Evolutionary conservation across 2,113 vertebrate genomes (phyloP).

Genomic region (Triplophysa rosa): DNA sequence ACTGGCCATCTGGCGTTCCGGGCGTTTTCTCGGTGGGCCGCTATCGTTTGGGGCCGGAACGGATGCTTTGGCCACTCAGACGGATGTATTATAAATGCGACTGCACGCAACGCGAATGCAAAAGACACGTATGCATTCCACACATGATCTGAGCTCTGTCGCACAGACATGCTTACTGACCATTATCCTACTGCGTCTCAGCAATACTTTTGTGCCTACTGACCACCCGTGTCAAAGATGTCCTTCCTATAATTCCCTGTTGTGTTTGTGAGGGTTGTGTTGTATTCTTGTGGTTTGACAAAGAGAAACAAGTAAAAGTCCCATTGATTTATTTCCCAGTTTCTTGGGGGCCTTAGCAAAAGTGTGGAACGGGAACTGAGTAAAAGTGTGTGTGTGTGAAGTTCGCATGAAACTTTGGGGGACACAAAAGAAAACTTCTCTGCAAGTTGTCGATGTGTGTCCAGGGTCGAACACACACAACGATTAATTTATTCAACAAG

Average conservation of each 20-base stretch:
- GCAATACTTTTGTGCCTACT: not conserved
- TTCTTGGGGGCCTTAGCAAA: not conserved
- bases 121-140: no score
- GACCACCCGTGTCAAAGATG: slow-evolving; percentile 13
- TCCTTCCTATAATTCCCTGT: not conserved
- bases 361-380: not conserved
- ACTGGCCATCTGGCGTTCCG: no score
- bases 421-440: slow-evolving; percentile 4
- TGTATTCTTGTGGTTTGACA: not conserved
- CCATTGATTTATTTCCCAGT: not conserved
- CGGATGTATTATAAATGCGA: no score
- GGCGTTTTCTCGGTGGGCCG: no score
- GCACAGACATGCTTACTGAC: not conserved
- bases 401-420: not conserved
- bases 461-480: slow-evolving; percentile 5
- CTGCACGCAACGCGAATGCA: no score
- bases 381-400: not conserved
- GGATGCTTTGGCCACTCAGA: no score
- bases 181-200: not conserved
- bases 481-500: slow-evolving; percentile 26
- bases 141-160: not conserved
- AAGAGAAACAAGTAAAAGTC: not conserved
- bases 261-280: not conserved
- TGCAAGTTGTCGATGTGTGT: not conserved
- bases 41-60: no score